Evolutionary conservation across 2,113 vertebrate genomes (phyloP), one percentile per base, ranked within the genome.

Genomic region (Machaerirhynchus nigripectus): DNA sequence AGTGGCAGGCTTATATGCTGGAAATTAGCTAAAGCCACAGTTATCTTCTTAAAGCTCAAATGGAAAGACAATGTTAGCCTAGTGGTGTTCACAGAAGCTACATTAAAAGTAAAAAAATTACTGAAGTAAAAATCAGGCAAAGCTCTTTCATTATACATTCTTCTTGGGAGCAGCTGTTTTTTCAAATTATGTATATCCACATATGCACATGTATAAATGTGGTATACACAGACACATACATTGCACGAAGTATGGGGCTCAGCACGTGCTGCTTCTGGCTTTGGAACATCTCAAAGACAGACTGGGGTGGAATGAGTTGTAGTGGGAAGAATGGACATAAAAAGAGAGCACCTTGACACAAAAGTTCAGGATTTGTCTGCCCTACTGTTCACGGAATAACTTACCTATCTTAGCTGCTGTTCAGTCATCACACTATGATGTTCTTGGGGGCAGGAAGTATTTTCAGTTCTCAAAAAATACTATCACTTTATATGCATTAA

Each of bases 91-190:
- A 80, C 6, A 50, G 10, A 89, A 44, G 10, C 46, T 26, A 70
- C 22, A 67, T 21, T 13, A 57, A 49, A 87, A 84, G 26, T 19
- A 81, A 2, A 21, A 82, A 70, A 18, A 8, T 11, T 13, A 75
- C 4, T 44, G 5, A 82, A 61, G 12, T 21, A 67, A 67, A 50
- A 87, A 15, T 14, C 20, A 78, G 12, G 15, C 18, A 78, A 71
- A 93, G 21, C 10, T 84, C 16, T 30, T 39, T 15, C 1, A 0
- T 53, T 27, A 49, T 0, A 40, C 6, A 40, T 31, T 37, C 10
- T 26, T 61, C 68, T 40, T 40, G 33, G 12, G 10, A 78, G n/a
- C n/a, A 68, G 49, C 14, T 47, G 10, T 44, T 57, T 50, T 63
- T 27, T 55, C 40, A 27, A 1, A 33, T 53, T 68, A 10, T 16